Percentiles rank a stretch among this genome's conserved stretches.
Evolutionary conservation across 2,888 invertebrate species (phyloP).

Genomic region (Neoitamus cyanurus): DNA sequence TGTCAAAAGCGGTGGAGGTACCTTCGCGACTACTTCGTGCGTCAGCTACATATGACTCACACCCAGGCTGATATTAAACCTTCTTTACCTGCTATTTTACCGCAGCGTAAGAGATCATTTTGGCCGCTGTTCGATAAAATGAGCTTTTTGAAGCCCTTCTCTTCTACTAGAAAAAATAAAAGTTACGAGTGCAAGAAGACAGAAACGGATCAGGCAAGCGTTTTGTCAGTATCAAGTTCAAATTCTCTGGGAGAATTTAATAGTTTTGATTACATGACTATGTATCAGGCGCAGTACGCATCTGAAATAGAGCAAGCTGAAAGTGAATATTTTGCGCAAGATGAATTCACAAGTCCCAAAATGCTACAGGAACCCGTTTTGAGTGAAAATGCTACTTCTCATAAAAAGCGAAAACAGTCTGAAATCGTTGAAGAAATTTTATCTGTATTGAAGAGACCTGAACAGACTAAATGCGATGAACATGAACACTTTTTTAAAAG

Average conservation of each 20-base stretch:
- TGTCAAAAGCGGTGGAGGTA: conserved; percentile 56
- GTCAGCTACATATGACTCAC: conserved; percentile 53
- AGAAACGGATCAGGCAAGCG: background rate
- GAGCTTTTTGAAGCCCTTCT: conserved; percentile 50
- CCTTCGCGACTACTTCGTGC: conserved; percentile 56
- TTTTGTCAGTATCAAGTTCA: conserved; percentile 21
- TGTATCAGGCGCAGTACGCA: conserved; percentile 45
- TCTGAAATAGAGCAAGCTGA: conserved; percentile 8
- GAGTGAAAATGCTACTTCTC: background rate
- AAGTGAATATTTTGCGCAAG: background rate
- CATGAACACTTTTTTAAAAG: conserved; percentile 55
- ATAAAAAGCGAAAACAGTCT: conserved; percentile 37
- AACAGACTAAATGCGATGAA: conserved; percentile 50
- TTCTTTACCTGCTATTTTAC: background rate
- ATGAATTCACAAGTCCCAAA: background rate
- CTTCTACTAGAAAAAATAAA: conserved; percentile 44
- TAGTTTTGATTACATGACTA: conserved; percentile 46
- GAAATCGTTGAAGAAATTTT: conserved; percentile 46
- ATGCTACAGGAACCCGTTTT: conserved; percentile 11
- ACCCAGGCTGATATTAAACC: conserved; percentile 6
- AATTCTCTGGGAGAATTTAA: conserved; percentile 39
- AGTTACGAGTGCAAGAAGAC: background rate
- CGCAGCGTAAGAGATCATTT: conserved; percentile 35
- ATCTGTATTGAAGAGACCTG: conserved; percentile 30
- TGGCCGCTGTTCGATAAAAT: conserved; percentile 50